Conservation (phyloP, 2,113 vertebrate genomes). For the Halcyon malimbica region DNA sequence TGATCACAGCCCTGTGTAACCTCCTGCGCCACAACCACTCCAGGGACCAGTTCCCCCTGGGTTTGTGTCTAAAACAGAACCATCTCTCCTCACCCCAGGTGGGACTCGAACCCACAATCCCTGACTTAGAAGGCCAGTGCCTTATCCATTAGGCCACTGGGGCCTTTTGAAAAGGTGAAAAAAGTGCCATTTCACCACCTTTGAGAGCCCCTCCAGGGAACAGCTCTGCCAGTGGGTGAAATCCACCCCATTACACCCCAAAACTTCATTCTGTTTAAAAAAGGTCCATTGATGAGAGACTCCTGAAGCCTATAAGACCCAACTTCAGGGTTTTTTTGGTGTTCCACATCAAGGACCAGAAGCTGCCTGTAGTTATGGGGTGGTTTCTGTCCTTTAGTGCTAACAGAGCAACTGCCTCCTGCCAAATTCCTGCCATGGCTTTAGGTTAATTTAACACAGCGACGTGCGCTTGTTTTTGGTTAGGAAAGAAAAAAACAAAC, state of each 20-base stretch:
- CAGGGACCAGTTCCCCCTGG: fast-evolving
- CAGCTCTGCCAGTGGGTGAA: fast-evolving
- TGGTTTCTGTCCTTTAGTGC: no score
- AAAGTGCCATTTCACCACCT: neutral
- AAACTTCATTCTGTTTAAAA: neutral
- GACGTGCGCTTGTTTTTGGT: fast-evolving
- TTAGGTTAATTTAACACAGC: neutral
- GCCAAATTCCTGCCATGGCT: neutral
- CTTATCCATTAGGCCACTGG: conserved; percentile 50
- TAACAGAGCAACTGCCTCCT: neutral
- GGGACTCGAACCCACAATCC: conserved; percentile 38
- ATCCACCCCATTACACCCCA: fast-evolving
- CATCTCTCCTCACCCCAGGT: neutral
- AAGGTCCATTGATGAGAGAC: fast-evolving
- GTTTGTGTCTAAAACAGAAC: neutral
- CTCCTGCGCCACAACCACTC: fast-evolving
- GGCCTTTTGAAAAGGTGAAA: fast-evolving
- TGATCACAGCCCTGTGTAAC: no score
- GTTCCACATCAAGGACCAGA: neutral
- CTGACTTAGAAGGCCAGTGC: conserved; percentile 49
- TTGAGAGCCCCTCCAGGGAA: neutral
- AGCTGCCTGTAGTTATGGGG: neutral
- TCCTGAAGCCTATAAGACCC: neutral
- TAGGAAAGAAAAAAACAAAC: neutral
- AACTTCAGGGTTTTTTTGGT: no score